Evolutionary conservation across 2,888 invertebrate species (phyloP), one percentile per base, ranked within the genome.

Genomic region (Oscheius sp.): DNA sequence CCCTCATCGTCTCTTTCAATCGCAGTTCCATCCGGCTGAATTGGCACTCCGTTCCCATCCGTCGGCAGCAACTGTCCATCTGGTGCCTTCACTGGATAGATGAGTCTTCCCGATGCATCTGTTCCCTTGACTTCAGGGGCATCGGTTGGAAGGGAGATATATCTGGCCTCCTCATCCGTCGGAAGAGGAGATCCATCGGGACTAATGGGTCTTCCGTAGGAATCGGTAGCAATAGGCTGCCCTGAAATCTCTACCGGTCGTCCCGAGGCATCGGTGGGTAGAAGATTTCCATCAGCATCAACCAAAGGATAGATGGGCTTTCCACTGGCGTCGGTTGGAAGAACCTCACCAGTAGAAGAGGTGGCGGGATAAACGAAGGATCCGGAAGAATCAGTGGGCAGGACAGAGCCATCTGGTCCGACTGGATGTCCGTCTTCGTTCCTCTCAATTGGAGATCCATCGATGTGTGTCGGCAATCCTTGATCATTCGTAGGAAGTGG

Each of bases 301-400:
- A 78, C 67, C 1, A 45, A 70, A 72, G 67, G 9, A 38, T 75
- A 74, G 17, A 78, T 68, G 3, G 77, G 76, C 33, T 72, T 70
- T 63, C 73, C 71, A n/a, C 63, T 45, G 12, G 61, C 62, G 51
- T 79, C 77, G 4, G 75, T 73, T 1, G 77, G 77, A 14, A 78
- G n/a, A 8, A 72, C 54, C n/a, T 66, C 68, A 24, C 80, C 79
- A 8, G 51, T 57, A 41, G 73, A 74, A 67, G 82, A 80, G 26
- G 84, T 72, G 5, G 74, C 28, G 9, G 73, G 73, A 69, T 84
- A 84, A 8, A 80, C 51, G 30, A 68, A 69, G 17, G 44, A 66
- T 50, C 78, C 78, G 33, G 49, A n/a, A 17, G 56, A 41, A 49
- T 80, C 80, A 14, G 80, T 80, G 24, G 81, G 81, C 41, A 84